Evolutionary conservation across 2,113 vertebrate genomes (phyloP), one percentile per base, ranked within the genome.

Genomic region (Electrona antarctica): DNA sequence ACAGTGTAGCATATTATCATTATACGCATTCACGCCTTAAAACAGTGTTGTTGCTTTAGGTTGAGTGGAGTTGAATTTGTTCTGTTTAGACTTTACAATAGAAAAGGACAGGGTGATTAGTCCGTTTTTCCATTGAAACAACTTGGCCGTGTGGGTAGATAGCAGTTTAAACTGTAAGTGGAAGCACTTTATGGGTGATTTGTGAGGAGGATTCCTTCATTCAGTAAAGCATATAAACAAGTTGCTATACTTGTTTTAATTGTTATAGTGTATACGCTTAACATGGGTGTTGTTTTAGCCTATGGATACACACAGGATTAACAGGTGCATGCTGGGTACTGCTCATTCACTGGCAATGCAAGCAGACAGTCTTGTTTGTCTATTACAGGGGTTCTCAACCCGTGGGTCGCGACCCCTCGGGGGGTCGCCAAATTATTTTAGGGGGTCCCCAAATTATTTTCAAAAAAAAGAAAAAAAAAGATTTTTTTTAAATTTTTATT

Each of bases 1-100:
- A 84, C 76, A 89, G 87, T 92, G 92, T 93, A 92, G 91, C 92
- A 92, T 92, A 92, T 89, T 87, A 91, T 79, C 89, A 88, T 41
- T 41, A 41, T 85, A 87, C 81, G 89, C 90, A 83, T 89, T 83
- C 85, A 88, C 88, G 92, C 93, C 93, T 93, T 94, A 93, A 93
- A 93, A 82, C 73, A 86, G 79, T 90, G 85, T 88, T 78, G 71
- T 87, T 82, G 80, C 88, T 90, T 88, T 88, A 85, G 82, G 72
- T 84, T 80, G 71, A 60, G 81, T 89, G 76, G 60, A 78, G 75
- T 86, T 67, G 14, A 46, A 50, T 61, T 84, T 71, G 72, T 83
- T 81, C 29, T 29, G 6, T 28, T 56, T 62, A 81, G 68, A 73
- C 80, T 80, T 88, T 80, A n/a, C 55, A 49, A 54, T 80, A 67